Evolutionary conservation across 2,888 invertebrate genomes (phyloP).

Genomic region (Slavum lentiscoides): DNA sequence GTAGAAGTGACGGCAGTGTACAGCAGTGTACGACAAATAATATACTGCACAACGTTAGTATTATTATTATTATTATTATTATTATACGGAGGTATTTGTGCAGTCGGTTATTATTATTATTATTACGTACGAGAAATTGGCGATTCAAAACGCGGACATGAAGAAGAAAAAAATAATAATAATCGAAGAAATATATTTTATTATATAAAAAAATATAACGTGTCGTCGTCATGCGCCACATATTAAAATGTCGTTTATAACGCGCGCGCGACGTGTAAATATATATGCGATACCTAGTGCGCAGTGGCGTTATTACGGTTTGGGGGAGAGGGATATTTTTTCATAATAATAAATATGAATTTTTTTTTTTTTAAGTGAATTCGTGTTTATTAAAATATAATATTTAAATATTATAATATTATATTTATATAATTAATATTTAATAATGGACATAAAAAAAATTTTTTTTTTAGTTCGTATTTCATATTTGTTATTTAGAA

Average conservation of each 20-base stretch:
- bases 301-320: neutral
- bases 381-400: too few relatives aligned
- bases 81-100: neutral
- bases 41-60: neutral
- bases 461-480: too few relatives aligned
- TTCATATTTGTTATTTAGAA: too few relatives aligned
- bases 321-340: too few relatives aligned
- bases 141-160: constrained; percentile 38
- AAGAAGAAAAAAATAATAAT: neutral
- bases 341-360: too few relatives aligned
- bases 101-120: constrained; percentile 9
- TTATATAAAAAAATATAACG: too few relatives aligned
- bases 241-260: constrained; percentile 51
- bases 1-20: neutral
- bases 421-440: too few relatives aligned
- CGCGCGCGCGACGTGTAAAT: neutral
- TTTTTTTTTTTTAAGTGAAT: too few relatives aligned
- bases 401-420: neutral
- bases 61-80: too few relatives aligned
- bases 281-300: too few relatives aligned
- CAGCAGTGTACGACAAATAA: constrained; percentile 16
- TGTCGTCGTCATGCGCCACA: constrained; percentile 39
- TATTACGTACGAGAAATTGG: constrained; percentile 7
- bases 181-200: too few relatives aligned
- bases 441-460: too few relatives aligned